Evolutionary conservation across 1,140 invertebrate genomes (phyloP).

Genomic region (Caenorhabditis elegans): WBcel235 BX284605.5:13033001-13033500

Average conservation of each 20-base stretch:
- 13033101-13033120: constrained; percentile 29
- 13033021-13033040: constrained; percentile 37
- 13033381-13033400: too few species aligned
- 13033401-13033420: too few species aligned
- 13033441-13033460: too few species aligned
- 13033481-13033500: neutral
- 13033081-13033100: constrained; percentile 47
- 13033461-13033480: too few species aligned
- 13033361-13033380: too few species aligned
- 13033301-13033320: constrained; percentile 1
- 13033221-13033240: neutral
- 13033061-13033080: constrained; percentile 40
- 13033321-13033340: constrained; percentile 19
- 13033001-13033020: constrained; percentile 33
- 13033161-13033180: too few species aligned
- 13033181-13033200: constrained; percentile 3
- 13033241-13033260: neutral
- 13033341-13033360: neutral
- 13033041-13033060: constrained; percentile 33
- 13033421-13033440: too few species aligned
- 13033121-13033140: constrained; percentile 7
- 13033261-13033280: neutral
- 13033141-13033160: neutral
- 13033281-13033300: neutral
- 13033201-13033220: neutral